phyloP scores from a whole-genome alignment of 2,113 vertebrate genomes.

The Conger conger region DNA sequence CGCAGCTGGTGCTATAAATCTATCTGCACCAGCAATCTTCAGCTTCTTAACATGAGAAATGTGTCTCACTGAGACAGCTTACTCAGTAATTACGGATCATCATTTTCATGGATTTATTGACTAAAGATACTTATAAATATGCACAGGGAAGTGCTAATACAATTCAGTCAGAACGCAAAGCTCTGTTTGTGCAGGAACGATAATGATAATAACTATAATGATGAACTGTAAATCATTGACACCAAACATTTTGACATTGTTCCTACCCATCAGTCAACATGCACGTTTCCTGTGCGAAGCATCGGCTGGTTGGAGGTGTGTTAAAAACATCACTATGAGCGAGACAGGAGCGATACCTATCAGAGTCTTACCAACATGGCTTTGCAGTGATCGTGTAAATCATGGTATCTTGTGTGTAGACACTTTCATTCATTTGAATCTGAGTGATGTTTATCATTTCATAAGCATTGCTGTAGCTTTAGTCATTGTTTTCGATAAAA shows the following conservation, averaged over 20 bases:
- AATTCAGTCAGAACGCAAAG: background rate
- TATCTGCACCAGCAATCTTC: background rate
- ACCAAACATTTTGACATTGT: background rate
- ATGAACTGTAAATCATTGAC: background rate
- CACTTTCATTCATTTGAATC: too few relatives aligned
- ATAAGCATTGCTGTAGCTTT: too few relatives aligned
- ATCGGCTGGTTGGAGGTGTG: background rate
- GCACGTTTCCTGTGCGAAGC: background rate
- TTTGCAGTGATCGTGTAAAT: too few relatives aligned
- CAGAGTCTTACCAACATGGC: too few relatives aligned
- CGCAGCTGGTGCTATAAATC: background rate
- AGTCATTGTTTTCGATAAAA: too few relatives aligned
- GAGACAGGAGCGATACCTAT: background rate
- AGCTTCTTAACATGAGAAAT: background rate
- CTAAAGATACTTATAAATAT: background rate
- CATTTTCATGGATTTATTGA: background rate
- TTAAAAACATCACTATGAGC: background rate
- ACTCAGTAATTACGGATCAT: background rate
- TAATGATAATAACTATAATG: background rate
- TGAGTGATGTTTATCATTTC: too few relatives aligned
- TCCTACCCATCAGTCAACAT: background rate
- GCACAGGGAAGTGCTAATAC: background rate
- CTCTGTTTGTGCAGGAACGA: background rate
- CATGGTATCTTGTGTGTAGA: too few relatives aligned
- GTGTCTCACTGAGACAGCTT: background rate